These are phyloP conservation scores for Ennomos quercinarius DNA, from an alignment of 2,888 invertebrate species.

Conservation along the genomic window DNA sequence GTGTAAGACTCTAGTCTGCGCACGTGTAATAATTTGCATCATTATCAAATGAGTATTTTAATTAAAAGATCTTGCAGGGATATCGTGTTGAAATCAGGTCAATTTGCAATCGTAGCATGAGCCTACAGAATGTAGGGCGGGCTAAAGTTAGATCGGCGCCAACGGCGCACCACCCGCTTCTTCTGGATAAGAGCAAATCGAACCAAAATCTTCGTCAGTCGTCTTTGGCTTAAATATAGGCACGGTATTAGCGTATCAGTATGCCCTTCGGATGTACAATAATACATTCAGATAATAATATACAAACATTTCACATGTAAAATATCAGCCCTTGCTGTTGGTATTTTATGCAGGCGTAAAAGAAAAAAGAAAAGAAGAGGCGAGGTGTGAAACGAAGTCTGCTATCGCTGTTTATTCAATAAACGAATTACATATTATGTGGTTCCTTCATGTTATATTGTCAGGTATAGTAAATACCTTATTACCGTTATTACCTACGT, in stretches of 20 bases:
- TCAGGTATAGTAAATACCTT: no score
- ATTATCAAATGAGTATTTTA: no score
- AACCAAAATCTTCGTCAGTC: conserved; percentile 42
- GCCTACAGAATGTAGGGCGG: conserved; percentile 75
- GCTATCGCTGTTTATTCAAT: not conserved
- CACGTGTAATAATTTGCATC: not conserved
- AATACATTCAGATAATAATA: no score
- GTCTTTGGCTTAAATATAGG: conserved; percentile 49
- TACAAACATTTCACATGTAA: conserved; percentile 8
- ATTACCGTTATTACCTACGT: no score
- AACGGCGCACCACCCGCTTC: conserved; percentile 57
- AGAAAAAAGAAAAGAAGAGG: conserved; percentile 3
- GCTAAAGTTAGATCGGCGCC: conserved; percentile 76
- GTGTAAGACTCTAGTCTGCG: not conserved
- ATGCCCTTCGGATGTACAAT: conserved; percentile 10
- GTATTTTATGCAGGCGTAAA: conserved; percentile 1
- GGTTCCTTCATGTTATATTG: no score
- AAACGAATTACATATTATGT: no score
- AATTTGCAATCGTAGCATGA: conserved; percentile 65
- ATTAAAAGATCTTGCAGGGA: conserved; percentile 47
- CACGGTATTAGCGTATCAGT: conserved; percentile 34
- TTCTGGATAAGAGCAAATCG: conserved; percentile 62
- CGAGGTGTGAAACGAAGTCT: not conserved
- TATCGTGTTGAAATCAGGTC: conserved; percentile 73
- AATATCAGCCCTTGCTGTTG: conserved; percentile 4